Evolutionary conservation across 1,140 invertebrate species (phyloP).

Genomic region (Orchesella cincta): DNA sequence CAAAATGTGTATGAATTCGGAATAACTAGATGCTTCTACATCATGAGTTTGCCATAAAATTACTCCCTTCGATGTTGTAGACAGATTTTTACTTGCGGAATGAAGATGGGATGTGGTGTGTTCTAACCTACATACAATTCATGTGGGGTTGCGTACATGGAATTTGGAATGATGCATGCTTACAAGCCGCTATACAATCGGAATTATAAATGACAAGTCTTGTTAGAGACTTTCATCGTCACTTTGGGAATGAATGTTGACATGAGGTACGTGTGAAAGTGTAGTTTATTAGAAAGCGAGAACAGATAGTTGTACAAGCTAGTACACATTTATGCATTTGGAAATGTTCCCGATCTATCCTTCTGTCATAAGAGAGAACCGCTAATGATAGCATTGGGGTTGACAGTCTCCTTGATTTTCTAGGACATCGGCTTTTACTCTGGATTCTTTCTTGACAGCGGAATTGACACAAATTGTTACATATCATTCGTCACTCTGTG

Average conservation of each 20-base stretch:
- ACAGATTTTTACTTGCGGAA: neutral
- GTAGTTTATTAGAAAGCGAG: conserved; percentile 12
- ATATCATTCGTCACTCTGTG: conserved; percentile 35
- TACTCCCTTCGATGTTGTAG: no score
- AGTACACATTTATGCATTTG: neutral
- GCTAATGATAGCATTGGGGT: conserved; percentile 42
- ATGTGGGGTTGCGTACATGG: no score
- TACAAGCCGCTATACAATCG: no score
- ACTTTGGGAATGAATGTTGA: conserved; percentile 35
- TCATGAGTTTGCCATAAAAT: no score
- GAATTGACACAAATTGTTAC: conserved; percentile 47
- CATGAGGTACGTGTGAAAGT: conserved; percentile 44
- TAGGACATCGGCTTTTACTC: conserved; percentile 6
- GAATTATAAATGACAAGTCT: conserved; percentile 19
- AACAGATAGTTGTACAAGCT: neutral
- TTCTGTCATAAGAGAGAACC: conserved; percentile 40
- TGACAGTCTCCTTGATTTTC: conserved; percentile 33
- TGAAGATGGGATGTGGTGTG: no score
- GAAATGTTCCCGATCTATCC: neutral
- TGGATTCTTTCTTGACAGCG: neutral
- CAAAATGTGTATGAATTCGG: no score
- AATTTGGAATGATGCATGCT: no score
- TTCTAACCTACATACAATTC: no score
- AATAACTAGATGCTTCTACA: no score
- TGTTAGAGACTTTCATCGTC: conserved; percentile 11